These are phyloP conservation scores for Lagria hirta DNA, from an alignment of 2,888 invertebrate genomes.

Conservation along the genomic window DNA sequence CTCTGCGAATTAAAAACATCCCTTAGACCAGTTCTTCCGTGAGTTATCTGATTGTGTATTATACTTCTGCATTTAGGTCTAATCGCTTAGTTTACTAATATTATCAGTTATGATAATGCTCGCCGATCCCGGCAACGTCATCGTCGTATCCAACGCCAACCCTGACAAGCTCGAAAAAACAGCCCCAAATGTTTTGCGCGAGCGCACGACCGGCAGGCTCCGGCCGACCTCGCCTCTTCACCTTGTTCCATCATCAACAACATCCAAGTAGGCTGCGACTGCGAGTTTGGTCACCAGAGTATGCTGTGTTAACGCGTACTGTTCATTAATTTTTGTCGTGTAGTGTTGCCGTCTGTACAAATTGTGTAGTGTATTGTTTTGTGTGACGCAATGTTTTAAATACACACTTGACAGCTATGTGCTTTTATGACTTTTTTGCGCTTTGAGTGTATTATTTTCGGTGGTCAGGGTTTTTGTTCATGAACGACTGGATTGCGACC, in stretches of 20 bases:
- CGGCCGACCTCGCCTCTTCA: constrained; percentile 44
- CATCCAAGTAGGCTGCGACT: too few relatives aligned
- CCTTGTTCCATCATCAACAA: constrained; percentile 34
- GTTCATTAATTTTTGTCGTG: constrained; percentile 8
- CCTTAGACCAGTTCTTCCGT: too few relatives aligned
- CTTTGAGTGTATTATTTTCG: constrained; percentile 12
- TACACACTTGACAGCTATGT: constrained; percentile 15
- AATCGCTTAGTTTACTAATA: too few relatives aligned
- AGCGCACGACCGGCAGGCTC: constrained; percentile 29
- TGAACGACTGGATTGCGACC: constrained; percentile 22
- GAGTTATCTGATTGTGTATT: too few relatives aligned
- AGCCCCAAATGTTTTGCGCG: constrained; percentile 27
- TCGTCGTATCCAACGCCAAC: constrained; percentile 21
- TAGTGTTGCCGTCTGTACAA: constrained; percentile 9
- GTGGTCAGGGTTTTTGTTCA: constrained; percentile 18
- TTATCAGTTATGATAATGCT: too few relatives aligned
- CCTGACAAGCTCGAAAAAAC: constrained; percentile 25
- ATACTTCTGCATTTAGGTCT: too few relatives aligned
- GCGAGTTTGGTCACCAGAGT: constrained; percentile 20
- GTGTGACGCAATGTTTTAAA: constrained; percentile 13
- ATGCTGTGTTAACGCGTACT: constrained; percentile 10
- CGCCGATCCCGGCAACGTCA: constrained; percentile 18
- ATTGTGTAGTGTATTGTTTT: constrained; percentile 9
- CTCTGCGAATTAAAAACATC: too few relatives aligned
- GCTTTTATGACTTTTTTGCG: constrained; percentile 13